Conservation (phyloP, 1,140 invertebrate species). For the Archivesica marissinica region DNA sequence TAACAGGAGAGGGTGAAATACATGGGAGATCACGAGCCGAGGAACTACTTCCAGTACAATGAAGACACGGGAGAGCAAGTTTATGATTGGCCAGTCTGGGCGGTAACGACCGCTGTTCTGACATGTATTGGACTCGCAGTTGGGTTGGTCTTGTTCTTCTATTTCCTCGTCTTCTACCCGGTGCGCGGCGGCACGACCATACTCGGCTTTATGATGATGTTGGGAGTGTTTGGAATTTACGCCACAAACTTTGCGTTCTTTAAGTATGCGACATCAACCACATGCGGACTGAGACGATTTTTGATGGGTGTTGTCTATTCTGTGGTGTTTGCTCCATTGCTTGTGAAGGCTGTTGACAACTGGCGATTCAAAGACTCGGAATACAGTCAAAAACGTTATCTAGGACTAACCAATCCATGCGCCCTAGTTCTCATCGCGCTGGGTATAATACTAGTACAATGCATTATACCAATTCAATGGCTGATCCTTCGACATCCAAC, state of each 20-base stretch:
- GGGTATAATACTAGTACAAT: conserved; percentile 83
- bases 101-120: conserved; percentile 81
- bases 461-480: conserved; percentile 80
- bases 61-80: conserved; percentile 55
- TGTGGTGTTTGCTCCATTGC: conserved; percentile 83
- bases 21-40: conserved; percentile 63
- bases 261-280: conserved; percentile 80
- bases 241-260: conserved; percentile 85
- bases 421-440: conserved; percentile 83
- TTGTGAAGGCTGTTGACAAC: conserved; percentile 84
- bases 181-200: conserved; percentile 83
- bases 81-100: conserved; percentile 80
- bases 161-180: conserved; percentile 84
- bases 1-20: conserved; percentile 33
- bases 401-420: conserved; percentile 76
- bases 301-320: conserved; percentile 84
- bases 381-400: conserved; percentile 72
- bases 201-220: conserved; percentile 84
- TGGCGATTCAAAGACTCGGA: conserved; percentile 81
- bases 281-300: conserved; percentile 83
- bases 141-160: conserved; percentile 82
- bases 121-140: conserved; percentile 81
- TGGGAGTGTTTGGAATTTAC: conserved; percentile 85
- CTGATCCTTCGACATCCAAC: conserved; percentile 74
- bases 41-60: conserved; percentile 77